Base-by-base conservation (phyloP, 2,113 vertebrate genomes). In the Stegostoma tigrinum region DNA sequence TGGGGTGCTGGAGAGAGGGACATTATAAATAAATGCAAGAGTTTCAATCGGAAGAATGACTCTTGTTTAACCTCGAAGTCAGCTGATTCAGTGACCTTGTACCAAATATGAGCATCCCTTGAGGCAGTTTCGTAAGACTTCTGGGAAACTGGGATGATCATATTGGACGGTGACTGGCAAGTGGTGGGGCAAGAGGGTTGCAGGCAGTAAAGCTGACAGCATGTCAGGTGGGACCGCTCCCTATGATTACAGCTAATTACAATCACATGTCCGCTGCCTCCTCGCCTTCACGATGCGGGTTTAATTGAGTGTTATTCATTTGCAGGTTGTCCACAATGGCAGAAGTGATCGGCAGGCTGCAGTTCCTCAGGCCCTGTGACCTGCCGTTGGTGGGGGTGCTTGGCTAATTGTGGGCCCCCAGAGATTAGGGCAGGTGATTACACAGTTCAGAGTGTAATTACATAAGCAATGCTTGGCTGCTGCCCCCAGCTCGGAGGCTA, bases 371-470 rank as follows among this genome's bases (percentile, higher is more conserved):
- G 97, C 97, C 97, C 97, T 95, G 97, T 97, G 96, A 97, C 96
- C 97, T 68, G 93, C 19, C 38, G 97, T 1, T 1, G 45, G 45
- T 45, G 45, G 45, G 45, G 97, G 98, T 98, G 97, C 97, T 96
- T 96, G 97, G 98, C 98, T 99, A 99, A 99, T 99, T 99, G 98
- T 98, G 97, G 97, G 98, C 98, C 98, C 98, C 97, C 96, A 97
- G 98, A 98, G 98, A 98, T 98, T 98, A 98, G 97, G 98, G 98
- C 98, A 98, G 98, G 98, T 98, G 98, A 98, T 98, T 98, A 98
- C 98, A 98, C 98, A 98, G 98, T 98, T 98, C 97, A 98, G 97
- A 98, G 97, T 98, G 98, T 99, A 99, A 99, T 99, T 99, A 99
- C 98, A 98, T 99, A 98, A 99, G 98, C 98, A 98, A 97, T 98